Conservation (phyloP, 2,113 vertebrate species). For the Emydura subglobosa region DNA sequence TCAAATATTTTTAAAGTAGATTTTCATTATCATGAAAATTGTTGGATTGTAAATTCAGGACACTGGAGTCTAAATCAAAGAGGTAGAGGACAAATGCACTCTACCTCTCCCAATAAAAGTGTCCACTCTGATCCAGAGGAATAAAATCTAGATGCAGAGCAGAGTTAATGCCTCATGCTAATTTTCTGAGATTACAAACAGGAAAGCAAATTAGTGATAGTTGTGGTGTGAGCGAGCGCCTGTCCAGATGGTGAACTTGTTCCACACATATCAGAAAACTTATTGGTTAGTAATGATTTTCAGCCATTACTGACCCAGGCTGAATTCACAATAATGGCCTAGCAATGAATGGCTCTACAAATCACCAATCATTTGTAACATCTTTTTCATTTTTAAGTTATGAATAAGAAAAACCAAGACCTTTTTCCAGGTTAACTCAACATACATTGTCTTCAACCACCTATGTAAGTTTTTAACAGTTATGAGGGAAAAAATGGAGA, state of each 20-base stretch:
- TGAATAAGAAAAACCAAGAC: background rate
- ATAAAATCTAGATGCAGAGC: background rate
- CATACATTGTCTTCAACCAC: background rate
- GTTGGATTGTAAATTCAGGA: too few species aligned
- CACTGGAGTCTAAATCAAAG: too few species aligned
- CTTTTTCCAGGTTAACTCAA: background rate
- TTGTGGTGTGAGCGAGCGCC: background rate
- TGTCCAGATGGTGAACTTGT: background rate
- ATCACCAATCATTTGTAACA: background rate
- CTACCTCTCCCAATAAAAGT: too few species aligned
- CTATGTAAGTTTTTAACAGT: background rate
- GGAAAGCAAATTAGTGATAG: background rate
- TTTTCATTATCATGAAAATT: background rate
- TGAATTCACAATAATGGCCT: background rate
- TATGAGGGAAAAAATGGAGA: background rate
- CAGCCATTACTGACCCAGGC: background rate
- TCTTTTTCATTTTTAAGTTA: background rate
- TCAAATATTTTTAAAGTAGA: background rate
- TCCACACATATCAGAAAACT: background rate
- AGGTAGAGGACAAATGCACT: too few species aligned
- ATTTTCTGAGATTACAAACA: background rate
- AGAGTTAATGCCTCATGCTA: background rate
- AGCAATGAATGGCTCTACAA: background rate
- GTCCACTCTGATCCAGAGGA: background rate
- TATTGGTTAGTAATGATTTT: background rate